These are phyloP conservation scores for Acanthiza pusilla DNA, from an alignment of 2,797 vertebrate genomes.

Conservation along the genomic window DNA sequence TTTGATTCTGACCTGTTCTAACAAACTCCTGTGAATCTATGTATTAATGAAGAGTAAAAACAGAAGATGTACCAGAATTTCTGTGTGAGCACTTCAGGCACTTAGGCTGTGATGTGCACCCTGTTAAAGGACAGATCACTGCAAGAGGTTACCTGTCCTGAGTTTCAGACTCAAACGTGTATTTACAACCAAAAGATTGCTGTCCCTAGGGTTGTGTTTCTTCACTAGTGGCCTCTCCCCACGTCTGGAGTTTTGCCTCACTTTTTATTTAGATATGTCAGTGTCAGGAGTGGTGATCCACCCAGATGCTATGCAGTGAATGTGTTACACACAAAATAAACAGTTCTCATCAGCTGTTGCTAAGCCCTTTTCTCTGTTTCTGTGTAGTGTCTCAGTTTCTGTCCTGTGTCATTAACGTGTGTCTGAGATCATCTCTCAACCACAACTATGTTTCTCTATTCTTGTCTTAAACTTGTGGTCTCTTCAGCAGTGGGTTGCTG, in stretches of 20 bases:
- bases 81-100: not conserved
- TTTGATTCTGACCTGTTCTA: not conserved
- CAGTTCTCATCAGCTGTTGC: not conserved
- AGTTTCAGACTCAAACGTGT: not conserved
- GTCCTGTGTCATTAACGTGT: accelerated
- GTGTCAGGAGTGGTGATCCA: not conserved
- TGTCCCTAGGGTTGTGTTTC: not conserved
- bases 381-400: not conserved
- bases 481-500: not conserved
- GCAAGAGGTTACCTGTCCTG: not conserved
- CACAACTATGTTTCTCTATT: not conserved
- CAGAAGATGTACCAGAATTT: not conserved
- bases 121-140: not conserved
- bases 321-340: not conserved
- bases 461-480: not conserved
- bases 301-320: not conserved
- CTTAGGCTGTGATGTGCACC: not conserved
- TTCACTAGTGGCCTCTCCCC: not conserved
- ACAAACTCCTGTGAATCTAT: not conserved
- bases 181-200: not conserved
- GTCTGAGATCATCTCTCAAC: not conserved
- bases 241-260: not conserved
- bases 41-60: not conserved
- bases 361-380: not conserved
- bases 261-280: not conserved